Evolutionary conservation across 2,113 vertebrate species (phyloP), one percentile per base, ranked within the genome.

Genomic region (Periophthalmodon schlosseri): DNA sequence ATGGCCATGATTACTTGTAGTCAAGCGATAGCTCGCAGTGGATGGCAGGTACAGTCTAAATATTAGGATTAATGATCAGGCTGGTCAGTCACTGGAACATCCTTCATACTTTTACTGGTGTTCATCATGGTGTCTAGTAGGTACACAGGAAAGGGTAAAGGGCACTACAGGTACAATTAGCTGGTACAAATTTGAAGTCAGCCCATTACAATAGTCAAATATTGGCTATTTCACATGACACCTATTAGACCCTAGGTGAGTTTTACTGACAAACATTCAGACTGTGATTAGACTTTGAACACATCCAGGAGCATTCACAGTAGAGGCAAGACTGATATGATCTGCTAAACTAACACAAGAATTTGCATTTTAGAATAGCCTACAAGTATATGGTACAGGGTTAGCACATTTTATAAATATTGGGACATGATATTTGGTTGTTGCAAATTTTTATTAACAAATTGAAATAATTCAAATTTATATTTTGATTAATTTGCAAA

Each of bases 21-120:
- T 90, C 83, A 58, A 77, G 80, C 82, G 44, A 2, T 14, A 28
- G 84, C 81, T 76, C 50, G 73, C 71, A 89, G 89, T 84, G 76
- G 76, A 88, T 84, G 78, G 81, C 2, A 60, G 72, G 70, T 83
- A 65, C 67, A 86, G 80, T 76, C 75, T 82, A 83, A 86, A 91
- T 87, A 90, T 91, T 86, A 88, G 87, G 87, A 93, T 91, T 86
- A 91, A 91, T 90, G 91, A 80, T 76, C 69, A n/a, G 15, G 49
- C 71, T 63, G 77, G 79, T 79, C 78, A 81, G 77, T 82, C 54
- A 73, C 58, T 77, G 67, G 79, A 88, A 81, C 89, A 89, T 91
- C 81, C 69, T 74, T 90, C 87, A 88, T 78, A 58, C 72, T 79
- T 86, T 58, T 70, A 70, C 57, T 78, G 73, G 50, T 0, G 76